Evolutionary conservation across 2,113 vertebrate species (phyloP), one percentile per base, ranked within the genome.

Genomic region (Carlito syrichta): DNA sequence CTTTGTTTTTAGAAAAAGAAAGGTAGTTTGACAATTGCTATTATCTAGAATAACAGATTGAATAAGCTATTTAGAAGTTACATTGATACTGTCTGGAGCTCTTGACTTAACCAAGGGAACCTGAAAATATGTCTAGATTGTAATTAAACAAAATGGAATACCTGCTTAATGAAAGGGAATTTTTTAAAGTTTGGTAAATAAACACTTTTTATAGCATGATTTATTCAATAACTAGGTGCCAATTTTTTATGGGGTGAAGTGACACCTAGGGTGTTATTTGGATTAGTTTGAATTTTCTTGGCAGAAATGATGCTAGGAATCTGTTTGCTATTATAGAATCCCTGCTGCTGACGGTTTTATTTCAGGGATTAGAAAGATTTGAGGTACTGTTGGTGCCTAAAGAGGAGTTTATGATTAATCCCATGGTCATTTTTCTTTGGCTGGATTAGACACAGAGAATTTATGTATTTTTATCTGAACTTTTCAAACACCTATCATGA

Each of bases 401-500:
- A 84, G 6, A 93, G 56, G 38, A 32, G 58, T 58, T 56, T 54
- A 89, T 30, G 23, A 25, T 45, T 95, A 84, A 93, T 95, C 68
- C 48, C 2, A 19, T 76, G 62, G 89, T 50, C 32, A 83, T 96
- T 95, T 97, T 85, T 93, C 86, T 81, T 86, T 68, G 83, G 32
- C 27, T 83, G 56, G 83, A 66, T 97, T 91, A 94, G 86, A 89
- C 60, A 62, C 23, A 27, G 40, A 95, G 71, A 92, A 78, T 45
- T 90, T 83, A 82, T 19, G 45, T 84, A 91, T 86, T 95, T 93
- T 94, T 88, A 71, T 86, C 77, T 62, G 32, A 87, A 86, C 50
- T 96, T 96, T 94, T 94, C 74, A 63, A 86, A 88, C 20, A 89
- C 9, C 23, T 77, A 69, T 89, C 87, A 69, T 50, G 10, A 58